These are phyloP conservation scores for Nibea albiflora DNA, from an alignment of 2,113 vertebrate species.

Conservation along the genomic window DNA sequence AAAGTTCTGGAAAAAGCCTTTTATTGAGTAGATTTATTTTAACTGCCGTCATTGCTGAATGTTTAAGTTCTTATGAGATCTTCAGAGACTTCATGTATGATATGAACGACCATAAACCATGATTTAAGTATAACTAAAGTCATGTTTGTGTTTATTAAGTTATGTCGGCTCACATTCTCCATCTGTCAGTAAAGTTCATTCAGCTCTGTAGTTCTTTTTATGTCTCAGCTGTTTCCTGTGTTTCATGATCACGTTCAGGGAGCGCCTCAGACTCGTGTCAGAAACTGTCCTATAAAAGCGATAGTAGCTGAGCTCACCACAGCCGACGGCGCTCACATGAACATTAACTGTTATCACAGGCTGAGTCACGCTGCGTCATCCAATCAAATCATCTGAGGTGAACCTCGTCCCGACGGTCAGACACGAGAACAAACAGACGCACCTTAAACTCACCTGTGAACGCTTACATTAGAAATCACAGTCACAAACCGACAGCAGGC, in stretches of 20 bases:
- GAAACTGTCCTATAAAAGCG: neutral
- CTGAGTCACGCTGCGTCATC: constrained; percentile 5
- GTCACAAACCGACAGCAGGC: too few species aligned
- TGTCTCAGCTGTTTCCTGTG: neutral
- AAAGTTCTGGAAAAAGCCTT: too few species aligned
- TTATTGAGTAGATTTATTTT: too few species aligned
- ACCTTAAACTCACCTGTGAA: constrained; percentile 1
- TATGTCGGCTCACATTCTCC: too few species aligned
- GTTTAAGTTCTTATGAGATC: too few species aligned
- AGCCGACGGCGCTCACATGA: neutral
- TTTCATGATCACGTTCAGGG: neutral
- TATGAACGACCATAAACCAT: too few species aligned
- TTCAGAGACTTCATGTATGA: too few species aligned
- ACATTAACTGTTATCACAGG: neutral
- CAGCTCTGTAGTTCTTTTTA: too few species aligned
- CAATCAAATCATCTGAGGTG: neutral
- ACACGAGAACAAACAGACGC: neutral
- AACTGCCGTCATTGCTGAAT: too few species aligned
- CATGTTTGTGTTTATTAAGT: too few species aligned
- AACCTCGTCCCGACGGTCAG: neutral
- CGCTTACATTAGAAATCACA: neutral
- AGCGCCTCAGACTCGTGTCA: constrained; percentile 1
- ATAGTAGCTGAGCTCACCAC: neutral
- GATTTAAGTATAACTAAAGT: too few species aligned
- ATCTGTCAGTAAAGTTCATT: too few species aligned